Conservation (phyloP, 2,113 vertebrate species). For the Apus apus region DNA sequence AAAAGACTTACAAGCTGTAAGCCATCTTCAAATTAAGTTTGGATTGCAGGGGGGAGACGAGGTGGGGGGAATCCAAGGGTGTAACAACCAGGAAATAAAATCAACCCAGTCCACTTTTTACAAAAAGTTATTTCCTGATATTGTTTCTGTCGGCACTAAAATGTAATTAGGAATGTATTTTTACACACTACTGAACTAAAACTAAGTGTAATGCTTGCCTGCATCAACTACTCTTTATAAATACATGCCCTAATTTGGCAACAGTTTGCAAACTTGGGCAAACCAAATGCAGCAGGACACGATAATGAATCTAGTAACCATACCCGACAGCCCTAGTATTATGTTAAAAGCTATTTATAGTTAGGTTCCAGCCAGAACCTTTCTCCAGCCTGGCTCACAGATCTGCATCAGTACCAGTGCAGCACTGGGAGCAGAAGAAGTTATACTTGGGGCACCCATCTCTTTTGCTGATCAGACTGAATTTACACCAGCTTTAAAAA, state of each 20-base stretch:
- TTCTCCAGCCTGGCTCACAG: neutral
- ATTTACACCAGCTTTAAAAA: neutral
- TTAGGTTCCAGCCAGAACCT: neutral
- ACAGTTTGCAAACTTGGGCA: neutral
- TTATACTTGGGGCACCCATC: rapidly evolving
- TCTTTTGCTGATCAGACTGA: neutral
- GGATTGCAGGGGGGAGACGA: neutral
- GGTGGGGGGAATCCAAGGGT: neutral
- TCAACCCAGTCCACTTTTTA: neutral
- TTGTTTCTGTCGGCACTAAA: neutral
- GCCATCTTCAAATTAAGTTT: neutral
- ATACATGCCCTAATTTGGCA: neutral
- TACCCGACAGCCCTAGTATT: too few species aligned
- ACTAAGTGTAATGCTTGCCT: neutral
- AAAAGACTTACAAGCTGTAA: neutral
- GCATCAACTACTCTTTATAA: neutral
- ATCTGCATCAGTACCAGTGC: too few species aligned
- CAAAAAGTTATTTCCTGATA: neutral
- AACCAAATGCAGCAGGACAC: neutral
- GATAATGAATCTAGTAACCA: neutral
- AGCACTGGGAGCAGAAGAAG: neutral
- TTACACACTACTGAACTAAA: neutral
- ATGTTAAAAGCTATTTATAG: neutral
- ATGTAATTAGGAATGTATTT: neutral
- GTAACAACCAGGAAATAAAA: neutral